These are phyloP conservation scores for Cyprinodon variegatus DNA, from an alignment of 2,113 vertebrate genomes.

Conservation along the genomic window DNA sequence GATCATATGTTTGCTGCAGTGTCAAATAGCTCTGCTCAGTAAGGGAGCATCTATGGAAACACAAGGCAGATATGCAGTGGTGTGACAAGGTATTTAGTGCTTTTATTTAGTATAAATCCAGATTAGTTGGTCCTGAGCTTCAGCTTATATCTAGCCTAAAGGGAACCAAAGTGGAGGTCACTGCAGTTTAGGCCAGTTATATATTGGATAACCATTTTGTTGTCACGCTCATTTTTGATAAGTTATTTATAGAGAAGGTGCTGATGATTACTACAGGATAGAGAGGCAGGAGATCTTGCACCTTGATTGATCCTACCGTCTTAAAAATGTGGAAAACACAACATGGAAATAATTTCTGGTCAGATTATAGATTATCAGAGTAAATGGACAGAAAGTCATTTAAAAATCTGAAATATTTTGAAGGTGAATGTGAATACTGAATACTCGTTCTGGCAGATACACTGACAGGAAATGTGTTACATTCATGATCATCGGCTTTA, in stretches of 20 bases:
- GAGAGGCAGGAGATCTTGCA: too few relatives aligned
- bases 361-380: neutral
- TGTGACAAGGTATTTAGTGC: neutral
- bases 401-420: neutral
- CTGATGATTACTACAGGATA: too few relatives aligned
- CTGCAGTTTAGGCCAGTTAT: neutral
- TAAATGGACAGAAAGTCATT: neutral
- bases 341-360: neutral
- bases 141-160: neutral
- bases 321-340: neutral
- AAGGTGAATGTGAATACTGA: neutral
- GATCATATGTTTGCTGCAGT: neutral
- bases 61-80: neutral
- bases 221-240: neutral
- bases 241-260: neutral
- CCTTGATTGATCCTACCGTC: too few relatives aligned
- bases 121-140: neutral
- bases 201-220: neutral
- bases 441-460: neutral
- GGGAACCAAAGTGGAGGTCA: neutral
- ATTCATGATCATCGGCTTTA: neutral
- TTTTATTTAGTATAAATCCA: neutral
- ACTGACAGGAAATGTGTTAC: neutral
- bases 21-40: neutral
- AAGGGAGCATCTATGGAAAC: neutral